These are phyloP conservation scores for Watsonalla cultraria DNA, from an alignment of 2,888 invertebrate genomes.

Conservation along the genomic window DNA sequence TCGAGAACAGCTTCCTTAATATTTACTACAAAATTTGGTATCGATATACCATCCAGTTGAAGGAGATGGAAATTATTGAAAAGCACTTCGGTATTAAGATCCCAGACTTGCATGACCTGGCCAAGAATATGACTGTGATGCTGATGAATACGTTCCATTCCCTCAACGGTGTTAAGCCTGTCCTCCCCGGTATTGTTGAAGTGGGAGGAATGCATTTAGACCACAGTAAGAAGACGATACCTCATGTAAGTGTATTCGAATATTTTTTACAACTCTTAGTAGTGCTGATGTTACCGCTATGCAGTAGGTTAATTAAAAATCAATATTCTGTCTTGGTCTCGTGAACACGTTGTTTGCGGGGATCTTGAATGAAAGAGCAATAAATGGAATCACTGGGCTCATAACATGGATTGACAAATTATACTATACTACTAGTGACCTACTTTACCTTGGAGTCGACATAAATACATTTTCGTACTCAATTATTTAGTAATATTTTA, in stretches of 20 bases:
- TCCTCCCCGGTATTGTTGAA: slow-evolving; percentile 79
- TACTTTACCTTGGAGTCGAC: no score
- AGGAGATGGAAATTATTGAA: slow-evolving; percentile 58
- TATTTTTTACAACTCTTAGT: slow-evolving; percentile 2
- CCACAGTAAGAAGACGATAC: slow-evolving; percentile 54
- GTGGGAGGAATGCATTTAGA: slow-evolving; percentile 81
- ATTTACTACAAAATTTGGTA: slow-evolving; percentile 52
- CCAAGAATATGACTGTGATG: slow-evolving; percentile 71
- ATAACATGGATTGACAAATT: no score
- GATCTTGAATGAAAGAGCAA: no score
- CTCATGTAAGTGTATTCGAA: slow-evolving; percentile 48
- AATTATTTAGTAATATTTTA: no score
- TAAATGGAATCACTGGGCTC: no score
- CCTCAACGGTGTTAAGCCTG: slow-evolving; percentile 76
- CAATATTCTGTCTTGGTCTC: no score
- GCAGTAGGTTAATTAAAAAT: background rate
- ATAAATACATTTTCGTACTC: no score
- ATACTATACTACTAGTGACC: no score
- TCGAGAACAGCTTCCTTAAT: slow-evolving; percentile 52
- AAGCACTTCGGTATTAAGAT: slow-evolving; percentile 65
- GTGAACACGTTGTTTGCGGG: no score
- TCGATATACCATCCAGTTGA: slow-evolving; percentile 43
- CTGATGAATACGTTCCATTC: slow-evolving; percentile 81
- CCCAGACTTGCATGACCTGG: slow-evolving; percentile 71
- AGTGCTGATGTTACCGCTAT: background rate